A percentile compares a stretch with the other conserved stretches of the same genome.
phyloP scores from a whole-genome alignment of 2,888 invertebrate species.

The Diogma glabrata region DNA sequence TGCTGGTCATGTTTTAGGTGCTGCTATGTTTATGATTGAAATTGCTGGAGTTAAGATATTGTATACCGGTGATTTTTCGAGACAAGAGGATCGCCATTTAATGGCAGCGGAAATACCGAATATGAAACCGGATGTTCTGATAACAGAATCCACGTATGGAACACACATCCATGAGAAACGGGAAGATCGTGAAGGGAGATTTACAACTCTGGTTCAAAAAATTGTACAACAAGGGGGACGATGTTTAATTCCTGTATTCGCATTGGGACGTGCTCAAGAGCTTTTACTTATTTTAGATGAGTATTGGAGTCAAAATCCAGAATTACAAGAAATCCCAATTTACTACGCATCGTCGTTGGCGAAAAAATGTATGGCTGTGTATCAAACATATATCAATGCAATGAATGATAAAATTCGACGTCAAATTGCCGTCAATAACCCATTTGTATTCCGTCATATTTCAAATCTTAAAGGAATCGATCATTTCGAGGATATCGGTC shows the following conservation, averaged over 20 bases:
- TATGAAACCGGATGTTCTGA: slow-evolving; percentile 91
- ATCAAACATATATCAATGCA: slow-evolving; percentile 98
- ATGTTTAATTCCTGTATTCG: slow-evolving; percentile 97
- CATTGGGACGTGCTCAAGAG: slow-evolving; percentile 94
- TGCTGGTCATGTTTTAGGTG: slow-evolving; percentile 97
- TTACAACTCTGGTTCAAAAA: slow-evolving; percentile 87
- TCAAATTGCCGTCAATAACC: slow-evolving; percentile 96
- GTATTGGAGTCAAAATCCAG: slow-evolving; percentile 95
- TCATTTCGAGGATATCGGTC: slow-evolving; percentile 98
- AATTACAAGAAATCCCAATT: slow-evolving; percentile 95
- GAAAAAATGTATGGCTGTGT: slow-evolving; percentile 99
- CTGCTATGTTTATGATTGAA: slow-evolving; percentile 99
- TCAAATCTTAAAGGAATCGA: slow-evolving; percentile 94
- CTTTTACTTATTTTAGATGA: slow-evolving; percentile 90
- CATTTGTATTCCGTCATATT: slow-evolving; percentile 97
- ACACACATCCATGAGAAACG: slow-evolving; percentile 98
- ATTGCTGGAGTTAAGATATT: slow-evolving; percentile 94
- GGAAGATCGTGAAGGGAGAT: slow-evolving; percentile 90
- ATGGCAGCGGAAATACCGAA: slow-evolving; percentile 99
- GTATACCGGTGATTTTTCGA: slow-evolving; percentile 97
- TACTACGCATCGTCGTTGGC: slow-evolving; percentile 99
- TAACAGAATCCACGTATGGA: slow-evolving; percentile 97
- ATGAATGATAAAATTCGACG: slow-evolving; percentile 97
- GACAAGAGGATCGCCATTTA: slow-evolving; percentile 96
- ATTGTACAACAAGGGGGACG: slow-evolving; percentile 95